Evolutionary conservation across 64 coral and sea anemone genomes (phyloP), one percentile per base, ranked within the genome.

Genomic region (Montipora foliosa): DNA sequence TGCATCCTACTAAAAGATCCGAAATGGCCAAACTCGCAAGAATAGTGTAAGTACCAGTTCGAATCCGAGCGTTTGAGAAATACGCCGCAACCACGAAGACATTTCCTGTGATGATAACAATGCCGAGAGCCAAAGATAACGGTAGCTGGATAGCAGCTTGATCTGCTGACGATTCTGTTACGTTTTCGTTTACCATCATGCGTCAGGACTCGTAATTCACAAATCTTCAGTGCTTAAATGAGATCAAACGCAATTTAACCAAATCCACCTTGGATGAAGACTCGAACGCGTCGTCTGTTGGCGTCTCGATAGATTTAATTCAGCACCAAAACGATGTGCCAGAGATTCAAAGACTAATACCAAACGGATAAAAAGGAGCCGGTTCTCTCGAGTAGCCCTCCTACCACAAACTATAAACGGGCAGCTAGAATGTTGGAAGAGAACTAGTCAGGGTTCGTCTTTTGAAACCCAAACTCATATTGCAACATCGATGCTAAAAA

Each of bases 11-110:
- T 10, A 92, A 25, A 4, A 92, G 29, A 86, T 92, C 90, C 2
- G 90, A 92, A 2, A 92, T 66, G 17, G 90, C 90, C 72, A 92
- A 58, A 25, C 90, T 92, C 6, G 78, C 90, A 1, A 92, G 90
- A 50, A 92, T 77, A 11, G 80, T 92, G 57, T 92, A 92, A 10
- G 90, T 92, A 14, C 81, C 71, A 15, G 81, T 92, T 6, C 82
- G 90, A 21, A 92, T 81, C 10, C 79, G 71, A 8, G 50, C 45
- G 81, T 85, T 92, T 8, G 90, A 92, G 44, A 76, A 75, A 75
- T 86, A 92, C 29, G 90, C 72, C 0, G 82, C 90, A 47, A 86
- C 82, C 16, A 92, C 90, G 20, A 92, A 78, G 1, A 72, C 47
- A 59, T 92, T 92, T 20, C 90, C 90, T 6, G 73, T 92, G 24